Evolutionary conservation across 1,140 invertebrate genomes (phyloP).

Genomic region (Heliconius eleuchia): DNA sequence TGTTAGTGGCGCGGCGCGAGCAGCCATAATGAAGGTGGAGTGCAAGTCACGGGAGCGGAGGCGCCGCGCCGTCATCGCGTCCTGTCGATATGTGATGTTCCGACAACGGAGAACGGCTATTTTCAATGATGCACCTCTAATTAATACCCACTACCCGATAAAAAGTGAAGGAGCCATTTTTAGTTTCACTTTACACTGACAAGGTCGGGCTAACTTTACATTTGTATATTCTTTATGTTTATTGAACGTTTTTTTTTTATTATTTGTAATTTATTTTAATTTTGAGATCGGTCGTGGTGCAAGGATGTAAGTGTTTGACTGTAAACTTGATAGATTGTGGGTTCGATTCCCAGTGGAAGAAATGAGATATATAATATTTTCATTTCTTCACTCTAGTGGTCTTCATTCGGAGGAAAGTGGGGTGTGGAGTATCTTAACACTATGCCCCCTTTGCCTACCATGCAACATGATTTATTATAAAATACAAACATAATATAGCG

Average conservation of each 20-base stretch:
- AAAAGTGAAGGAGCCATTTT: conserved; percentile 58
- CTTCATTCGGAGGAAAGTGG: no score
- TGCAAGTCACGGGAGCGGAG: conserved; percentile 75
- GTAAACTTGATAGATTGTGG: no score
- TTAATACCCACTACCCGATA: conserved; percentile 68
- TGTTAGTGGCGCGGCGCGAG: conserved; percentile 63
- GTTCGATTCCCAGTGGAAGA: no score
- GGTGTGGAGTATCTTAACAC: no score
- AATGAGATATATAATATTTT: no score
- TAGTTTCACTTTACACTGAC: conserved; percentile 37
- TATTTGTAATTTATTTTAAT: no score
- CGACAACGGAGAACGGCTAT: conserved; percentile 71
- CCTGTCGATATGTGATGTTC: conserved; percentile 70
- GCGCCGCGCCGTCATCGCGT: conserved; percentile 66
- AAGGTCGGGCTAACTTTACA: not conserved
- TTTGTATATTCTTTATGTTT: not conserved
- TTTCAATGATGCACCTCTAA: conserved; percentile 74
- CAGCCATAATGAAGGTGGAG: conserved; percentile 63
- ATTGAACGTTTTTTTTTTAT: no score
- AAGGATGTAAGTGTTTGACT: no score
- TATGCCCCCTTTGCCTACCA: no score
- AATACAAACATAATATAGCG: not conserved
- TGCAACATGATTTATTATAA: not conserved
- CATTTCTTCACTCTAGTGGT: no score
- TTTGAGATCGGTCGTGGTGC: no score